Conservation (phyloP, 2,888 invertebrate genomes). For the Merodon equestris region DNA sequence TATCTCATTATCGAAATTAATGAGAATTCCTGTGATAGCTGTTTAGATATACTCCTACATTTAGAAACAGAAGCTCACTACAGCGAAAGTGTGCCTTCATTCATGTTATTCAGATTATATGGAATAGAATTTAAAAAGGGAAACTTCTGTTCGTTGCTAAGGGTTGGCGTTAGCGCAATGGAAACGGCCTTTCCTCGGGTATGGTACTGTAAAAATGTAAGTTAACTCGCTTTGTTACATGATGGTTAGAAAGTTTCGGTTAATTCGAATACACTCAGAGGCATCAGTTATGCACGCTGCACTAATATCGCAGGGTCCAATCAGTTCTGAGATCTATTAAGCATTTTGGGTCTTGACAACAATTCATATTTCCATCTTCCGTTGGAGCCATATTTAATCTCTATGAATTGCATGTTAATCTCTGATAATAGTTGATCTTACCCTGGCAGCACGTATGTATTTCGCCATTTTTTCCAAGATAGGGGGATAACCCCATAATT, state of each 20-base stretch:
- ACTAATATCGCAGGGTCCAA: no score
- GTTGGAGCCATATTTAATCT: no score
- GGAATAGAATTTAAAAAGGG: constrained; percentile 58
- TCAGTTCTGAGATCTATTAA: no score
- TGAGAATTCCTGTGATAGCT: constrained; percentile 4
- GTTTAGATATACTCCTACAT: no score
- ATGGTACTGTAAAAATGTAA: constrained; percentile 16
- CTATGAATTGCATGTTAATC: no score
- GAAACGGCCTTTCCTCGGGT: constrained; percentile 37
- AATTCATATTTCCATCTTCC: no score
- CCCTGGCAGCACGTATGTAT: no score
- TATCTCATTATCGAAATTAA: constrained; percentile 66
- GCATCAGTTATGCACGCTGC: no score
- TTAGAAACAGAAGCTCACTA: constrained; percentile 37
- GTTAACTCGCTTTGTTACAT: constrained; percentile 62
- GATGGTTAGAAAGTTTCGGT: constrained; percentile 48
- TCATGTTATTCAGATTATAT: constrained; percentile 22
- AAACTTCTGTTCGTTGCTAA: constrained; percentile 45
- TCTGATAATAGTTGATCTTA: no score
- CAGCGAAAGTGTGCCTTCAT: constrained; percentile 2
- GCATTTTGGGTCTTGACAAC: no score
- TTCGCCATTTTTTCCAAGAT: no score
- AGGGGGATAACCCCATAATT: no score
- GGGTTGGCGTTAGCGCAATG: constrained; percentile 35
- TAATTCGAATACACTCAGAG: constrained; percentile 40